Conservation (phyloP, 2,113 vertebrate genomes). For the Miniopterus natalensis region DNA sequence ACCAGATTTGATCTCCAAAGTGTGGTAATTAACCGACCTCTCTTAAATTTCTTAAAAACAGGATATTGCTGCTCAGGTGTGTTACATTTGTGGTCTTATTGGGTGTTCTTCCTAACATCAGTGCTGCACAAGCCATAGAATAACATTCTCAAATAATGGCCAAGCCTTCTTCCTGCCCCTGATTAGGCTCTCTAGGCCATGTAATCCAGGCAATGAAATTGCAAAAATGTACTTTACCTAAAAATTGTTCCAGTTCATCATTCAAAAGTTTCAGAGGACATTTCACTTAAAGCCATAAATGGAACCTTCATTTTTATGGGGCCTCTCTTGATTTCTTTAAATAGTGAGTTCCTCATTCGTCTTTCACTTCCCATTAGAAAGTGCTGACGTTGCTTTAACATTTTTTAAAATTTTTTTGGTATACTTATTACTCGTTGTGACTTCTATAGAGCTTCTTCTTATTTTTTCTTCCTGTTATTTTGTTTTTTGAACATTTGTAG, state of each 20-base stretch:
- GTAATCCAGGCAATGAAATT: background rate
- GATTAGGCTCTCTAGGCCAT: background rate
- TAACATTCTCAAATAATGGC: background rate
- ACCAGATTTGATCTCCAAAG: constrained; percentile 70
- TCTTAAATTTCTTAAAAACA: constrained; percentile 79
- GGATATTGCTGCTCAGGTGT: constrained; percentile 79
- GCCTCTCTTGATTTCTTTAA: constrained; percentile 58
- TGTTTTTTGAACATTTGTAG: constrained; percentile 40
- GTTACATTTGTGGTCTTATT: constrained; percentile 72
- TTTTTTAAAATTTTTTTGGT: background rate
- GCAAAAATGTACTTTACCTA: background rate
- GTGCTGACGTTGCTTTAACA: constrained; percentile 62
- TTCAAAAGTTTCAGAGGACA: constrained; percentile 4
- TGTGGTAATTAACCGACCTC: constrained; percentile 62
- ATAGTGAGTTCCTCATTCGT: constrained; percentile 52
- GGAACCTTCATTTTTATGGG: background rate
- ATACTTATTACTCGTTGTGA: background rate
- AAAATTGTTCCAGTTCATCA: background rate
- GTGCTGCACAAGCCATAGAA: background rate
- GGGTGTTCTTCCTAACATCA: constrained; percentile 28
- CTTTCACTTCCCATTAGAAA: constrained; percentile 76
- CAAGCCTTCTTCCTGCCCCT: background rate
- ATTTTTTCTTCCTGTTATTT: constrained; percentile 69
- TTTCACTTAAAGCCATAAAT: background rate
- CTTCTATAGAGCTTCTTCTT: constrained; percentile 3